Conservation (phyloP, 2,888 invertebrate genomes). For the Drosophila yooni region DNA sequence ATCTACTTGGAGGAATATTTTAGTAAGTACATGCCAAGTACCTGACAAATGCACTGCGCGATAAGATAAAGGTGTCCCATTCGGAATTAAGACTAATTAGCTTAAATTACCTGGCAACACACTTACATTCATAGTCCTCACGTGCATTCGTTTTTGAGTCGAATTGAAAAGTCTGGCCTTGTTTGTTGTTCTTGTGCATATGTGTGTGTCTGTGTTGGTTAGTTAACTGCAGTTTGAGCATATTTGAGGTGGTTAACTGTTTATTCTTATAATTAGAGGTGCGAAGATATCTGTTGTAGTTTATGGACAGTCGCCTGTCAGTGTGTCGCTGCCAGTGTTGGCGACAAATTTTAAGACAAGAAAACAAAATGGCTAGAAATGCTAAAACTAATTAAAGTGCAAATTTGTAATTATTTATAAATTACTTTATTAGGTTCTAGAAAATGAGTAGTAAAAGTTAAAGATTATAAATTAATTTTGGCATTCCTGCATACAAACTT, state of each 20-base stretch:
- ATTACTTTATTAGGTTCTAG: neutral
- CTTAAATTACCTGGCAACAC: constrained; percentile 24
- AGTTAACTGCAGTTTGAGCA: constrained; percentile 44
- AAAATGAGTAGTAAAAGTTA: neutral
- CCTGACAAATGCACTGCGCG: constrained; percentile 29
- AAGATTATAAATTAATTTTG: neutral
- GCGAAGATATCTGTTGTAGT: constrained; percentile 19
- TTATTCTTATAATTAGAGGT: constrained; percentile 37
- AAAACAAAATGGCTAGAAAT: neutral
- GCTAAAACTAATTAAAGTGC: neutral
- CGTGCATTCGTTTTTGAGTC: constrained; percentile 22
- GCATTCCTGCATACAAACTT: neutral
- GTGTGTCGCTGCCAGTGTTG: constrained; percentile 9
- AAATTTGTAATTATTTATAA: neutral
- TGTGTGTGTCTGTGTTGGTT: constrained; percentile 12
- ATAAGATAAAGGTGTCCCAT: constrained; percentile 33
- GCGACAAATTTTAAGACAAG: neutral
- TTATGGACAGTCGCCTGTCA: constrained; percentile 2
- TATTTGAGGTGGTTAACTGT: constrained; percentile 28
- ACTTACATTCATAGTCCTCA: constrained; percentile 27
- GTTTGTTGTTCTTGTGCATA: neutral
- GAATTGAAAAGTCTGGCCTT: constrained; percentile 14
- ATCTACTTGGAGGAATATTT: neutral
- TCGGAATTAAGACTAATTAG: constrained; percentile 1
- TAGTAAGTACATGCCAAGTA: constrained; percentile 9